Percentiles rank a stretch among this genome's conserved stretches.
Conservation (phyloP, 2,888 invertebrate species). For the Aleiodes leptofemur region DNA sequence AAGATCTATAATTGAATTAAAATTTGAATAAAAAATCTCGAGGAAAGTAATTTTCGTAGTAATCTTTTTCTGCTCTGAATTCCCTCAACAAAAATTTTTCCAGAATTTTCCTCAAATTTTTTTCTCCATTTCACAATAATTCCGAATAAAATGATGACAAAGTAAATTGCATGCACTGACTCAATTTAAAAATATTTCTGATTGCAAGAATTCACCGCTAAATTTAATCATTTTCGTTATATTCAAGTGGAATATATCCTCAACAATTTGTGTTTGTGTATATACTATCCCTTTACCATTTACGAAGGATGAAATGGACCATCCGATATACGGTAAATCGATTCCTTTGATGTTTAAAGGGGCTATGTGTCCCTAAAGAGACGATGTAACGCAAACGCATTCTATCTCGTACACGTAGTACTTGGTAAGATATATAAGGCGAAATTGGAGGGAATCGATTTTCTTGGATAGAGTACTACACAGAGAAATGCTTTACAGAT, state of each 20-base stretch:
- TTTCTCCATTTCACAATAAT: no score
- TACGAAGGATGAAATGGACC: conserved; percentile 28
- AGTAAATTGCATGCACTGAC: no score
- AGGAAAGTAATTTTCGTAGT: no score
- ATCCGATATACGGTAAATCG: conserved; percentile 33
- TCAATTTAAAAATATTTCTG: no score
- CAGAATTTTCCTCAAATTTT: no score
- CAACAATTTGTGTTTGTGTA: conserved; percentile 15
- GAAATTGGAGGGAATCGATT: conserved; percentile 36
- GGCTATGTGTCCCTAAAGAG: conserved; percentile 34
- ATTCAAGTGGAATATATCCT: conserved; percentile 2
- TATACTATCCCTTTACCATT: conserved; percentile 10
- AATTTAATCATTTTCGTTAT: no score
- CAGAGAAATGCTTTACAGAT: conserved; percentile 10
- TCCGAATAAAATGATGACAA: no score
- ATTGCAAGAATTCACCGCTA: no score
- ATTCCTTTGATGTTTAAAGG: conserved; percentile 33
- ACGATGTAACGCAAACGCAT: conserved; percentile 29
- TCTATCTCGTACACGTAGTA: conserved; percentile 15
- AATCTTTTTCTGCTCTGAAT: no score
- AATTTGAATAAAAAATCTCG: no score
- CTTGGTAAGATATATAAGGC: conserved; percentile 15
- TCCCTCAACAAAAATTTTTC: no score
- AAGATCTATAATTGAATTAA: no score
- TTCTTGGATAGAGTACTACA: conserved; percentile 14